A percentile compares a stretch with the other conserved stretches of the same genome.
phyloP scores from a whole-genome alignment of 2,113 vertebrate genomes.

The Ictalurus furcatus region DNA sequence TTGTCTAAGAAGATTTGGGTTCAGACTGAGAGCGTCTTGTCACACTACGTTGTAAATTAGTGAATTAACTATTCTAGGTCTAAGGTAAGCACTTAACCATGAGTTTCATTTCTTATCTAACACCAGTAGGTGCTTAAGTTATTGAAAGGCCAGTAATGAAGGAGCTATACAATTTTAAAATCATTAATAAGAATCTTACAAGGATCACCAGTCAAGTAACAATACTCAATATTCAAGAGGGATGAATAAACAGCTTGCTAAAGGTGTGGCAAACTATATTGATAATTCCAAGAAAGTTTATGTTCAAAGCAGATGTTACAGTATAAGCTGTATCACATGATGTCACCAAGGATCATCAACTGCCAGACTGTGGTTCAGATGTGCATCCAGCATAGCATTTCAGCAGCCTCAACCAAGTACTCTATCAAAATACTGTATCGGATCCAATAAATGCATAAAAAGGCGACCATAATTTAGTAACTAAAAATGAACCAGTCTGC shows the following conservation, averaged over 20 bases:
- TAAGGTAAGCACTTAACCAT: conserved; percentile 52
- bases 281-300: background rate
- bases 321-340: background rate
- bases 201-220: background rate
- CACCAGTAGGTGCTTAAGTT: background rate
- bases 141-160: background rate
- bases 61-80: conserved; percentile 70
- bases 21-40: conserved; percentile 78
- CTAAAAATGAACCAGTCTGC: no score
- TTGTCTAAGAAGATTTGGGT: conserved; percentile 76
- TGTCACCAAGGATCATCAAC: background rate
- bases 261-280: background rate
- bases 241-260: background rate
- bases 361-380: background rate
- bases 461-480: no score
- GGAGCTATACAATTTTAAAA: background rate
- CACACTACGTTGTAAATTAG: conserved; percentile 69
- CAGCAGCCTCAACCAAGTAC: background rate
- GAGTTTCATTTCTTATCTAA: conserved; percentile 8
- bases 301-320: background rate
- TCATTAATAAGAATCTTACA: background rate
- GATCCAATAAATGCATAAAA: background rate
- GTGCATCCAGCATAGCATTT: background rate
- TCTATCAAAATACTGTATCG: no score
- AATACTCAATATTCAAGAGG: background rate